Conservation (phyloP, 1,140 invertebrate species). For the Drosophila virilis region DNA sequence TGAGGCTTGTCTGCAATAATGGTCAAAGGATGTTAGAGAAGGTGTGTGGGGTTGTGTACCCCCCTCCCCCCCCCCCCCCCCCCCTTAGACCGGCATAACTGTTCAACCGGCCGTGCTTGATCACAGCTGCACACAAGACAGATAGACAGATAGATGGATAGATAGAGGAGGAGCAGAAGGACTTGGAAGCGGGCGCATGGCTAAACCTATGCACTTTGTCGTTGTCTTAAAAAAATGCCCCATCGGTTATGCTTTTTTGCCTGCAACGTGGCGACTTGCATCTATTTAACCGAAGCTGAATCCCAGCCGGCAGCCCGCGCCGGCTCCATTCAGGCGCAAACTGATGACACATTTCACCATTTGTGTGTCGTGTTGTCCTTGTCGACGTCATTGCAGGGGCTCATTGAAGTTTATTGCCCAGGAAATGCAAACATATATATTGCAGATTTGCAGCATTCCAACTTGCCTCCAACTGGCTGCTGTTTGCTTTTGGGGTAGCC, state of each 20-base stretch:
- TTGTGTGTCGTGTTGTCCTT: conserved; percentile 49
- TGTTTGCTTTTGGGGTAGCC: conserved; percentile 53
- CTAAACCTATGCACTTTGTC: conserved; percentile 43
- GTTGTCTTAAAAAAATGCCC: conserved; percentile 43
- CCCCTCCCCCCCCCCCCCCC: too few relatives aligned
- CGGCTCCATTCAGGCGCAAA: conserved; percentile 42
- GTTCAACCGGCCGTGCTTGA: conserved; percentile 24
- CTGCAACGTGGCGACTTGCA: background rate
- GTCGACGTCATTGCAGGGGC: conserved; percentile 39
- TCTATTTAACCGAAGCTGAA: conserved; percentile 19
- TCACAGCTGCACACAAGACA: background rate
- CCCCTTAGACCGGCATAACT: conserved; percentile 17
- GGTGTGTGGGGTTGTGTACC: too few relatives aligned
- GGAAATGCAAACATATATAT: conserved; percentile 71
- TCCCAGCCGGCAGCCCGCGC: background rate
- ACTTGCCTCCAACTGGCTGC: conserved; percentile 54
- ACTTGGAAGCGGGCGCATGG: background rate
- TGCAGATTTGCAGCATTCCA: conserved; percentile 61
- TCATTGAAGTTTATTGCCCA: conserved; percentile 76
- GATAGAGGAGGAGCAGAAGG: background rate
- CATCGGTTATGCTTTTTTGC: background rate
- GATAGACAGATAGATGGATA: too few relatives aligned
- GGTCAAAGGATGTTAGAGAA: conserved; percentile 2
- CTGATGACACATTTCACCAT: conserved; percentile 75
- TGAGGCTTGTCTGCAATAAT: conserved; percentile 69